phyloP scores from a whole-genome alignment of 2,888 invertebrate species.

The Bursaphelenchus okinawaensis region DNA sequence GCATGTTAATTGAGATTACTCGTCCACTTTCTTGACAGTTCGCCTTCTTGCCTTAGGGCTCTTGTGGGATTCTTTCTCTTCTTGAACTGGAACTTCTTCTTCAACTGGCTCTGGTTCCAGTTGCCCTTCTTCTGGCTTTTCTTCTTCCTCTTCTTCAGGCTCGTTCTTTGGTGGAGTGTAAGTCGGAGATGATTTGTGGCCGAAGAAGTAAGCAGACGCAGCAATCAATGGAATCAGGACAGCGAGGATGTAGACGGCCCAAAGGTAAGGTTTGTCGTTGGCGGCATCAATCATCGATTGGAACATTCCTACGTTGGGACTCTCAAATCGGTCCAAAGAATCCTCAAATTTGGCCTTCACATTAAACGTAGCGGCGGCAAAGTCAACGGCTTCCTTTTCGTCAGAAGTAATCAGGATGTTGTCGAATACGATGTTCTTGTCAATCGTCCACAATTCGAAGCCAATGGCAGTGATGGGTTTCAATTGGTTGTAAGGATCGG shows the following conservation, averaged over 20 bases:
- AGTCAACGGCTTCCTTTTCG: slow-evolving; percentile 70
- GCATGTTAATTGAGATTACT: not conserved
- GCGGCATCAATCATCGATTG: slow-evolving; percentile 40
- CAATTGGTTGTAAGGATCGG: slow-evolving; percentile 67
- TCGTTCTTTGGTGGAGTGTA: slow-evolving; percentile 70
- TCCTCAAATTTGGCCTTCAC: slow-evolving; percentile 66
- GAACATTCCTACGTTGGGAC: slow-evolving; percentile 30
- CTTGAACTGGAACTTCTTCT: not conserved
- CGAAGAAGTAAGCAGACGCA: slow-evolving; percentile 75
- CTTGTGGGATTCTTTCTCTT: not conserved
- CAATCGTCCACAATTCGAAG: slow-evolving; percentile 98
- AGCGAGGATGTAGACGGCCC: slow-evolving; percentile 76
- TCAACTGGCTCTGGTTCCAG: not conserved
- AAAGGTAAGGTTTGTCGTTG: slow-evolving; percentile 78
- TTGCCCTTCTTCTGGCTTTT: not conserved
- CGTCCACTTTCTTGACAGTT: not conserved
- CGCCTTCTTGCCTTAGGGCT: not conserved
- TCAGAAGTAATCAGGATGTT: slow-evolving; percentile 78
- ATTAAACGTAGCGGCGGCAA: slow-evolving; percentile 77
- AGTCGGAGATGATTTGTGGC: slow-evolving; percentile 62
- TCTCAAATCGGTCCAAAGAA: slow-evolving; percentile 14
- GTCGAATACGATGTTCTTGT: slow-evolving; percentile 85
- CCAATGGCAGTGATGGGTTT: slow-evolving; percentile 69
- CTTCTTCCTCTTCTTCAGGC: slow-evolving; percentile 40
- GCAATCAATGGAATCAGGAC: slow-evolving; percentile 74